phyloP scores from a whole-genome alignment of 2,113 vertebrate genomes.

The Ceyx cyanopectus region DNA sequence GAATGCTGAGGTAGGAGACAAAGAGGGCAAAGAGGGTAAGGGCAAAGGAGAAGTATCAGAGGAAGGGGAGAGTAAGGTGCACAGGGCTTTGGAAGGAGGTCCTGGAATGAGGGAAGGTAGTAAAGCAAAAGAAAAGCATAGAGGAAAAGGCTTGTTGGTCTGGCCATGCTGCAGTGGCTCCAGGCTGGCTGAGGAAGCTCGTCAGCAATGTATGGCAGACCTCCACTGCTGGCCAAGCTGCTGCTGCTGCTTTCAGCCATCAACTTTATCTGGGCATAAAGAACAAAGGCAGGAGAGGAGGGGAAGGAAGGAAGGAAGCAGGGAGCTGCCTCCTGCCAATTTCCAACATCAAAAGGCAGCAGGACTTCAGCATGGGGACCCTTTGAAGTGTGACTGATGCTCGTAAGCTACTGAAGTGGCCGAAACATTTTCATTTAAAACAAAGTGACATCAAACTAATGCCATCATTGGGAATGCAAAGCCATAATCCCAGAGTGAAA shows the following conservation, averaged over 20 bases:
- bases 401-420: neutral
- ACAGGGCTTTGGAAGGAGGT: neutral
- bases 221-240: neutral
- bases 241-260: neutral
- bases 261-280: neutral
- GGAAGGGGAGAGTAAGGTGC: neutral
- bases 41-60: neutral
- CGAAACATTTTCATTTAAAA: neutral
- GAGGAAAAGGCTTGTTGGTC: neutral
- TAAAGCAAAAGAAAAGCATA: neutral
- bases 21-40: neutral
- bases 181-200: neutral
- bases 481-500: neutral
- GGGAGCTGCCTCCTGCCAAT: neutral
- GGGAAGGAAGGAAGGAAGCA: neutral
- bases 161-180: neutral
- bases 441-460: neutral
- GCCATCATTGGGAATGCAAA: neutral
- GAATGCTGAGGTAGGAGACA: neutral
- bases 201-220: neutral
- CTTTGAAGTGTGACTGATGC: slow-evolving; percentile 8
- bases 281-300: neutral
- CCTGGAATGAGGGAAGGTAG: neutral
- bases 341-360: neutral
- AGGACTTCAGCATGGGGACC: neutral